These are phyloP conservation scores for Anarhynchus alexandrinus DNA, from an alignment of 2,113 vertebrate species.

Conservation along the genomic window DNA sequence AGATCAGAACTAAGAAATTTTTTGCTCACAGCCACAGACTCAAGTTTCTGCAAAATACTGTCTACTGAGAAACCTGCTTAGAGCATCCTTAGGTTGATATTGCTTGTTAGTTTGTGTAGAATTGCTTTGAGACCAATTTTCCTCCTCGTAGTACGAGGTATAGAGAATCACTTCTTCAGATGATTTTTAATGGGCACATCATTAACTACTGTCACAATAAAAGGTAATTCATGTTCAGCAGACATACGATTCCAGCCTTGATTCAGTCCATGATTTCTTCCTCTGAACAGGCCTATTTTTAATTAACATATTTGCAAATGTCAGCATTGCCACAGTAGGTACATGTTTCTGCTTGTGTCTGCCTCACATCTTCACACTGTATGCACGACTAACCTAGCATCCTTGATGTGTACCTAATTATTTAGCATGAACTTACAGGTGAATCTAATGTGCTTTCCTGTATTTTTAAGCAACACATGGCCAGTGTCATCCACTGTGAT, in stretches of 20 bases:
- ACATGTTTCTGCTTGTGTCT: background rate
- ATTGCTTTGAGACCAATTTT: background rate
- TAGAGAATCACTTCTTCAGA: background rate
- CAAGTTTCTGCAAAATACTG: background rate
- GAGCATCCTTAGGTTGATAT: background rate
- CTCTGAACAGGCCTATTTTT: background rate
- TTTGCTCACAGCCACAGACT: background rate
- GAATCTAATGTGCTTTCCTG: background rate
- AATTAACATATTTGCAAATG: conserved; percentile 19
- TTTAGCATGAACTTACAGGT: background rate
- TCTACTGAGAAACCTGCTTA: background rate
- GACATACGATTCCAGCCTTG: background rate
- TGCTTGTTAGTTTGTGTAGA: background rate
- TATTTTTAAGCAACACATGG: background rate
- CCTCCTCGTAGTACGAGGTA: background rate
- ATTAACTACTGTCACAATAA: conserved; percentile 16
- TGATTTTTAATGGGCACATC: conserved; percentile 25
- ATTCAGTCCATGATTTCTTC: background rate
- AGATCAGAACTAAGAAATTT: conserved; percentile 1
- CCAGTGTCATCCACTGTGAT: background rate
- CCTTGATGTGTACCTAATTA: background rate
- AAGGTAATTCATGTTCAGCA: background rate
- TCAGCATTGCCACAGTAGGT: background rate
- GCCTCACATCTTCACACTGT: background rate
- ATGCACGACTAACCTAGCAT: background rate